Evolutionary conservation across 2,113 vertebrate genomes (phyloP).

Genomic region (Chloropsis cyanopogon): DNA sequence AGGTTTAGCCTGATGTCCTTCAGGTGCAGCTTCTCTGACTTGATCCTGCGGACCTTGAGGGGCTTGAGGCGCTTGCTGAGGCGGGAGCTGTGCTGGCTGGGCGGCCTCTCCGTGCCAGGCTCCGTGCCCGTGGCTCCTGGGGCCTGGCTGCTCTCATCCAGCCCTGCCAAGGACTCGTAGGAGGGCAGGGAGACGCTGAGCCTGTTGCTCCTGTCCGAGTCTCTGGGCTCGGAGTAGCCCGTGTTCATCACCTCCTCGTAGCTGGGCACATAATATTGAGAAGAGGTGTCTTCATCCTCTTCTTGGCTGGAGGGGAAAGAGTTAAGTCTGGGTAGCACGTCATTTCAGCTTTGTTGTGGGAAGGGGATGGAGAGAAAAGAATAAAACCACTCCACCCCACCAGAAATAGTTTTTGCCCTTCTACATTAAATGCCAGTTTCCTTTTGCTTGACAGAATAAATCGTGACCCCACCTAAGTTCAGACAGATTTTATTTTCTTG

Average conservation of each 20-base stretch:
- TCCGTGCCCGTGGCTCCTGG: rapidly evolving
- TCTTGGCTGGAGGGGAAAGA: conserved; percentile 59
- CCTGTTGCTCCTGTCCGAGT: conserved; percentile 64
- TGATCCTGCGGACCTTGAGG: conserved; percentile 88
- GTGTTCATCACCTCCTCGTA: conserved; percentile 90
- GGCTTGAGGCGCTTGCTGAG: conserved; percentile 81
- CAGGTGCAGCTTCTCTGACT: conserved; percentile 88
- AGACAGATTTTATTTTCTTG: neutral
- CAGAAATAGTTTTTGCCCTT: neutral
- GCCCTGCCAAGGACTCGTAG: conserved; percentile 87
- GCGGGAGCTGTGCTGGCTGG: conserved; percentile 70
- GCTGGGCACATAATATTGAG: conserved; percentile 81
- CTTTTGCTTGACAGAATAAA: neutral
- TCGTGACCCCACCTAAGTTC: neutral
- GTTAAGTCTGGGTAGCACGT: neutral
- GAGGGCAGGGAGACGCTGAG: conserved; percentile 86
- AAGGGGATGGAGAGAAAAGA: neutral
- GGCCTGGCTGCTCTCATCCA: neutral
- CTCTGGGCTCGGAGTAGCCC: conserved; percentile 52
- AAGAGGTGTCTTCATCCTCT: conserved; percentile 50
- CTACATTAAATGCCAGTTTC: neutral
- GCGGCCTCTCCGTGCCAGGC: neutral
- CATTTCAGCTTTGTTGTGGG: neutral
- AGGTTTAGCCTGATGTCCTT: conserved; percentile 78
- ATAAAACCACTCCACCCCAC: neutral